Evolutionary conservation across 1,140 invertebrate genomes (phyloP), one percentile per base, ranked within the genome.

Genomic region (Manduca sexta): DNA sequence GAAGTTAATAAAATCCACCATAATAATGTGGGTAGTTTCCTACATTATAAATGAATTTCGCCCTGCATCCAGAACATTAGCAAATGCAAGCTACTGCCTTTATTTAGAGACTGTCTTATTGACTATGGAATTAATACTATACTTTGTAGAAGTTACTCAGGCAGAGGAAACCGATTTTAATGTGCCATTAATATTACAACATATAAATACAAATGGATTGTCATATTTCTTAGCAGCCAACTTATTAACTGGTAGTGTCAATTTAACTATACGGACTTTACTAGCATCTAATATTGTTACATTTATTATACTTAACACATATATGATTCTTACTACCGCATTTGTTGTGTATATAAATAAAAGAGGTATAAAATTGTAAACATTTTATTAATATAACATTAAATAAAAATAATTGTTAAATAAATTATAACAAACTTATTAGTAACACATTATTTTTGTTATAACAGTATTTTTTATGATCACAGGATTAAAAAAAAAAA

Each of bases 161-260:
- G 79, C 84, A 40, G 62, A 80, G 51, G 49, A 55, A 37, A 56
- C 68, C 53, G 13, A 68, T 44, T 76, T 72, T 50, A 14, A 68
- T 40, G 72, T 86, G 8, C 89, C 91, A 11, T 73, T 89, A 11
- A 88, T 93, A 46, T 88, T 92, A 34, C 84, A 89, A 63, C 88
- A 89, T 33, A 87, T 95, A 18, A 93, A 93, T 83, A 89, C 89
- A 42, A 95, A 94, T 84, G 93, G 92, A 8, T 77, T 97, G 18
- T 54, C 89, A 12, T 95, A 93, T 71, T 97, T 97, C 76, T 74
- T 97, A 31, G 31, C 93, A 1, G 89, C 90, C 2, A 97, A 97
- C 87, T 30, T 97, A 13, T 67, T 93, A 7, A 97, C 95, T 15
- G 95, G 95, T 31, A 45, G 91, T 16, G 85, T 97, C 10, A 97